Conservation (phyloP, 2,113 vertebrate species). For the Oxyura jamaicensis region DNA sequence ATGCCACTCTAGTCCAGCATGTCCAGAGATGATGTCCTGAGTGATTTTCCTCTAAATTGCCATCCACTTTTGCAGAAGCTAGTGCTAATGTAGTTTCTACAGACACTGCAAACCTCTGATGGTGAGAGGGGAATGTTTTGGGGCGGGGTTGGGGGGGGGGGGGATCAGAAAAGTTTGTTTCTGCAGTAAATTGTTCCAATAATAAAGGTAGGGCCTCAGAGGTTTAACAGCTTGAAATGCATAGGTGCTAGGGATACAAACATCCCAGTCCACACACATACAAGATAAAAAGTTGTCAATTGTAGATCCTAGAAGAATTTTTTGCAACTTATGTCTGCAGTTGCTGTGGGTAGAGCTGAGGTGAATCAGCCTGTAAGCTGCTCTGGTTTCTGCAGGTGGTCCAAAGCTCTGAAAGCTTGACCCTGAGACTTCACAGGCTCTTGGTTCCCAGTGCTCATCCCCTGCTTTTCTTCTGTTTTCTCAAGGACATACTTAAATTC, state of each 20-base stretch:
- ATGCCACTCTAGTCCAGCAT: neutral
- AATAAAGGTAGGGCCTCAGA: neutral
- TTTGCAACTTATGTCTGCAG: neutral
- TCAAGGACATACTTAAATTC: neutral
- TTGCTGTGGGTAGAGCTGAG: neutral
- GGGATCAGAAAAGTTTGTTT: neutral
- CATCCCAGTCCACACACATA: neutral
- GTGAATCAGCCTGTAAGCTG: neutral
- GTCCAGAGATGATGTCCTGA: neutral
- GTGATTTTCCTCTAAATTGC: neutral
- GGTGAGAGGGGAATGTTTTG: neutral
- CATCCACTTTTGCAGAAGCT: neutral
- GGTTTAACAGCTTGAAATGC: neutral
- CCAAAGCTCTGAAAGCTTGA: neutral
- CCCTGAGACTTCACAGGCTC: neutral
- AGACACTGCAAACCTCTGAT: neutral
- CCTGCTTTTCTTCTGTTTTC: neutral
- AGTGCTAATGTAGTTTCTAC: neutral
- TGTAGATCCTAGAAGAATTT: neutral
- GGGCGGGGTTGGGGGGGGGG: too few relatives aligned
- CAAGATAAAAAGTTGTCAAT: neutral
- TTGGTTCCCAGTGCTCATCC: neutral
- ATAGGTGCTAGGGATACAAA: neutral
- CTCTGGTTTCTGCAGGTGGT: fast-evolving
- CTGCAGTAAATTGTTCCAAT: neutral